These are phyloP conservation scores for Drosophila nr. perissopoda DNA, from an alignment of 2,888 invertebrate species.

Conservation along the genomic window DNA sequence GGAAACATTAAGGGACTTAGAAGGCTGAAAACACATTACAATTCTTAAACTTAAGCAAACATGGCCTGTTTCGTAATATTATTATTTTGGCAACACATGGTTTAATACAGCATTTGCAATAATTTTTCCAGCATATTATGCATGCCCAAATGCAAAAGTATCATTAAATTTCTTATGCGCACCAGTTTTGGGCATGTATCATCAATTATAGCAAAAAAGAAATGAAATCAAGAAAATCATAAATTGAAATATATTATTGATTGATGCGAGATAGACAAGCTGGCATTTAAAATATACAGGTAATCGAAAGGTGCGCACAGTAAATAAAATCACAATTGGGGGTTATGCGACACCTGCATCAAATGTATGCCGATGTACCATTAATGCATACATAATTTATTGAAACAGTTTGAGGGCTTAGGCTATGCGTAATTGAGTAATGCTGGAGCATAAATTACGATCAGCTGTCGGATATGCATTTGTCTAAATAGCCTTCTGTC, in stretches of 20 bases:
- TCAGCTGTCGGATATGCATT: constrained; percentile 36
- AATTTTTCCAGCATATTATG: constrained; percentile 4
- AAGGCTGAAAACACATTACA: background rate
- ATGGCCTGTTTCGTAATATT: constrained; percentile 12
- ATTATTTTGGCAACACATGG: constrained; percentile 22
- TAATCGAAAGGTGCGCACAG: constrained; percentile 12
- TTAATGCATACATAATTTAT: constrained; percentile 42
- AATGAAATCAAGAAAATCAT: constrained; percentile 16
- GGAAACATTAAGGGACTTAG: constrained; percentile 42
- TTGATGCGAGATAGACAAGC: constrained; percentile 34
- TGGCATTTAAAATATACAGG: constrained; percentile 18
- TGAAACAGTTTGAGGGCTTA: constrained; percentile 8
- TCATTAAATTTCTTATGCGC: background rate
- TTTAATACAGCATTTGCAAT: constrained; percentile 14
- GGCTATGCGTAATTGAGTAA: constrained; percentile 20
- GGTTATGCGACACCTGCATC: constrained; percentile 29
- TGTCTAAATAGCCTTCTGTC: constrained; percentile 4
- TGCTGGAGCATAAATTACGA: constrained; percentile 58
- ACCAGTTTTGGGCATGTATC: background rate
- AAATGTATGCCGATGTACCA: constrained; percentile 29
- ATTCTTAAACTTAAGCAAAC: constrained; percentile 19
- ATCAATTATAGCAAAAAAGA: background rate
- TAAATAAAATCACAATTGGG: constrained; percentile 2
- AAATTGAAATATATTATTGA: constrained; percentile 45
- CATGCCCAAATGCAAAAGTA: background rate